Conservation (phyloP, 2,888 invertebrate species). For the Leucophora obtusa region DNA sequence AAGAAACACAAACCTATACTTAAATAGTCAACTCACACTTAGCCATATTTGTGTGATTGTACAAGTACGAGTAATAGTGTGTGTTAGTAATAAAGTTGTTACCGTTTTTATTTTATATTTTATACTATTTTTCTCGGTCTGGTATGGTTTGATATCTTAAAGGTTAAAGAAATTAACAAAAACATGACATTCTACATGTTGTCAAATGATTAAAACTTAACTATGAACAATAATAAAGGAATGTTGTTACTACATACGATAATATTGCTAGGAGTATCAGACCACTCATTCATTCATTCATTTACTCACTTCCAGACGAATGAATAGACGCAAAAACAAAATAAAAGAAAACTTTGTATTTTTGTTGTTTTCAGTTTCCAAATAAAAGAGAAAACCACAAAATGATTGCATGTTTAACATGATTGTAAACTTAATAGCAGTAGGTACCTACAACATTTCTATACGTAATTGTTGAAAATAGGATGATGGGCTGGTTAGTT, state of each 20-base stretch:
- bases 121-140: neutral
- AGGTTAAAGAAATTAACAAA: conserved; percentile 65
- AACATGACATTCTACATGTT: conserved; percentile 70
- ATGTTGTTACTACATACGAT: neutral
- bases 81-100: conserved; percentile 2
- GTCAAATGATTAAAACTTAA: conserved; percentile 73
- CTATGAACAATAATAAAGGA: conserved; percentile 1
- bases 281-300: neutral
- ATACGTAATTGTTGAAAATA: neutral
- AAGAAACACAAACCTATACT: conserved; percentile 8
- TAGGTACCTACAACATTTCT: neutral
- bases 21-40: neutral
- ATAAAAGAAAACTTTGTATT: neutral
- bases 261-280: neutral
- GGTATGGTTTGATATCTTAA: conserved; percentile 40
- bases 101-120: conserved; percentile 14
- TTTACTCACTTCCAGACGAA: neutral
- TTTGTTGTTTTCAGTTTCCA: conserved; percentile 26
- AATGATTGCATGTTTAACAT: conserved; percentile 56
- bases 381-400: conserved; percentile 39
- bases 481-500: neutral
- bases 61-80: neutral
- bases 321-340: neutral
- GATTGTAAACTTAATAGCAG: conserved; percentile 38
- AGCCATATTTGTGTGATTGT: neutral